Evolutionary conservation across 2,888 invertebrate genomes (phyloP), one percentile per base, ranked within the genome.

Genomic region (Watsonalla binaria): DNA sequence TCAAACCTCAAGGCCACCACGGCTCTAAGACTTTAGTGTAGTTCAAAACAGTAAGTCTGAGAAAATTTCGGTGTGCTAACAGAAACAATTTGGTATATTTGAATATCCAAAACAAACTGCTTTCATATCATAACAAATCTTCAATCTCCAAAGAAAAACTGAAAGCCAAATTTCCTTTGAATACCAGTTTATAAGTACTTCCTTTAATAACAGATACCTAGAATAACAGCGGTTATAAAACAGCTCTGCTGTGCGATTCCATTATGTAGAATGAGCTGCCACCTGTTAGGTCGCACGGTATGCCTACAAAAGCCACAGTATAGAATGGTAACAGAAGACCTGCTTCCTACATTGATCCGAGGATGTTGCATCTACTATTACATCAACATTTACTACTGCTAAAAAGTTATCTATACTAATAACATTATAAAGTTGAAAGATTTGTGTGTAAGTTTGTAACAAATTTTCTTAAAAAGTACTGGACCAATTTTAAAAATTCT

Each of bases 171-270:
- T 42, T 42, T 6, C 42, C 37, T 37, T 37, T 49, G 37, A 8
- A 49, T 37, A 46, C 54, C 57, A 59, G 56, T 51, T 59, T 58
- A 58, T 58, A 58, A 56, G 55, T 37, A 53, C 51, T 52, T 14
- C 34, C 34, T 34, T 52, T 37, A 48, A 50, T 60, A 66, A 59
- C 65, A 57, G 63, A 66, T 58, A 42, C 37, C 37, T 37, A 57
- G 57, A 67, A 72, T 70, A 82, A 80, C 80, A 78, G 78, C 68
- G 64, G 57, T 58, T 64, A 65, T 84, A 84, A 83, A 82, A 76
- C 45, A 56, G 59, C 62, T 78, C 76, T 60, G 69, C 56, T 62
- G 68, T 58, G 68, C 61, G 69, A 71, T 72, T 70, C 67, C 69
- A 70, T 70, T 70, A 73, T 68, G 37, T 49, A 37, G 66, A 66